Evolutionary conservation across 2,113 vertebrate species (phyloP).

Genomic region (Hippopotamus amphibius): DNA sequence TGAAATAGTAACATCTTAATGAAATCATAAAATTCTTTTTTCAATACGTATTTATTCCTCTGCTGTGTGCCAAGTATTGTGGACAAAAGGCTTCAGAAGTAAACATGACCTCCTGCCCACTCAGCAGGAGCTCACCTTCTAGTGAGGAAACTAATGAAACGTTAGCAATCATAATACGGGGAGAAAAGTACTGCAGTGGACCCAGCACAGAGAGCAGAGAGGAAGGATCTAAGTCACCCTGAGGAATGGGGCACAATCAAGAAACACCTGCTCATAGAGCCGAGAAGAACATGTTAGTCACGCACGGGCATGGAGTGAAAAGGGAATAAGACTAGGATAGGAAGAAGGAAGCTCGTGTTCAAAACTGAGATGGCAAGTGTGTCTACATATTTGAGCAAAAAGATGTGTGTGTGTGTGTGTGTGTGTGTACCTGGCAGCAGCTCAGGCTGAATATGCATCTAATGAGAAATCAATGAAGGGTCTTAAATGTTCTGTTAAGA

Average conservation of each 20-base stretch:
- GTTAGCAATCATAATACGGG: background rate
- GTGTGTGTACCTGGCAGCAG: background rate
- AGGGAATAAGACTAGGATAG: background rate
- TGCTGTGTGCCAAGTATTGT: background rate
- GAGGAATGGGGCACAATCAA: background rate
- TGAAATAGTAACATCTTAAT: background rate
- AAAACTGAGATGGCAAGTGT: background rate
- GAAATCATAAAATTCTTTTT: background rate
- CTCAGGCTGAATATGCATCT: background rate
- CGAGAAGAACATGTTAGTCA: background rate
- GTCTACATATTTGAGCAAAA: background rate
- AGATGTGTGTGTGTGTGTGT: background rate
- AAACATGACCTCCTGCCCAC: background rate
- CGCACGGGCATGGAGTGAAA: background rate
- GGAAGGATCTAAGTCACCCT: background rate
- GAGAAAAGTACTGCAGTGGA: background rate
- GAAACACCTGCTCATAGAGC: background rate
- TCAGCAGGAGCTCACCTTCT: background rate
- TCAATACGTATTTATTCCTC: background rate
- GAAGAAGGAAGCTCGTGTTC: background rate
- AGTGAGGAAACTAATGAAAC: background rate
- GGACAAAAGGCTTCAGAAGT: background rate
- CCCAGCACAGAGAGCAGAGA: background rate
- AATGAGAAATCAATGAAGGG: background rate
- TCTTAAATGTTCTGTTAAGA: background rate